Conservation (phyloP, 2,113 vertebrate species). For the Vireo altiloquus region DNA sequence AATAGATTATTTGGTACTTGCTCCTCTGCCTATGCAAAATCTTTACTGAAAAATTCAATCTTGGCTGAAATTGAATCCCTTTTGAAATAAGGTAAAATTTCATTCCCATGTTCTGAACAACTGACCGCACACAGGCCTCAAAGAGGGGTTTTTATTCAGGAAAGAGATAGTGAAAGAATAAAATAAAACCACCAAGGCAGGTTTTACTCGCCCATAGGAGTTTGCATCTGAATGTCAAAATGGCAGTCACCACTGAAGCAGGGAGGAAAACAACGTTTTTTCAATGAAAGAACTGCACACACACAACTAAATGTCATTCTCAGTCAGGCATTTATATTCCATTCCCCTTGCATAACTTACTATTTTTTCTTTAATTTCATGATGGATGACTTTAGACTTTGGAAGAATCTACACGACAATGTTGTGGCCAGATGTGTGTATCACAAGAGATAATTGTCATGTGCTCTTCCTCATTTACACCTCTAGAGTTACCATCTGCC, state of each 20-base stretch:
- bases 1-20: background rate
- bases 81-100: constrained; percentile 1
- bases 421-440: background rate
- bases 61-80: background rate
- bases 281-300: background rate
- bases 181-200: background rate
- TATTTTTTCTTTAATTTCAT: background rate
- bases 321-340: background rate
- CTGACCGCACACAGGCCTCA: background rate
- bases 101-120: background rate
- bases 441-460: background rate
- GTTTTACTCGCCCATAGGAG: background rate
- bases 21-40: background rate
- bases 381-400: background rate
- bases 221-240: background rate
- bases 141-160: background rate
- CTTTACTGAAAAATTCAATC: background rate
- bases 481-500: background rate
- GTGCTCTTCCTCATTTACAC: background rate
- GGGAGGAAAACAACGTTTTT: background rate
- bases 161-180: background rate
- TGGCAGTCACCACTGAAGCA: background rate
- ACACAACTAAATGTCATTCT: background rate
- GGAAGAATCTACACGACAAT: background rate
- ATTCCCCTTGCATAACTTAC: background rate